Conservation (phyloP, 2,888 invertebrate genomes). For the Mellilla xanthometata region DNA sequence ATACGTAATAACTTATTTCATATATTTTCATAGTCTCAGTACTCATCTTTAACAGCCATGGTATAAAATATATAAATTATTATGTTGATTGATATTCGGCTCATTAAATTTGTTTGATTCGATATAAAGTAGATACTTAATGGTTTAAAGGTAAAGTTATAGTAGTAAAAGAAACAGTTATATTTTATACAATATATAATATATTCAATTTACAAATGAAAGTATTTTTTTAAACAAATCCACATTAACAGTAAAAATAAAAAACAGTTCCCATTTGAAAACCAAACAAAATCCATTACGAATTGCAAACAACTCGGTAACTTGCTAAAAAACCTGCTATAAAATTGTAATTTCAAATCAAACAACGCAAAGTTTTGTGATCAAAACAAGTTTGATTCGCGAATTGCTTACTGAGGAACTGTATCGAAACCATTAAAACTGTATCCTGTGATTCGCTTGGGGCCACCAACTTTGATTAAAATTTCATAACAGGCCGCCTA, state of each 20-base stretch:
- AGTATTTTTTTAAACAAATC: background rate
- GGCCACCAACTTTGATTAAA: slow-evolving; percentile 76
- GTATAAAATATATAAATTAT: too few relatives aligned
- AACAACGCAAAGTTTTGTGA: slow-evolving; percentile 32
- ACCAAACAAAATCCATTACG: slow-evolving; percentile 19
- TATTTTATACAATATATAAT: too few relatives aligned
- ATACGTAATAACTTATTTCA: too few relatives aligned
- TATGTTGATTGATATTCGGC: too few relatives aligned
- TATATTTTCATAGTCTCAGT: too few relatives aligned
- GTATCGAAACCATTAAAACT: slow-evolving; percentile 40
- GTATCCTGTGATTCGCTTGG: slow-evolving; percentile 55
- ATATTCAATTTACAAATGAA: too few relatives aligned
- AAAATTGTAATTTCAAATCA: slow-evolving; percentile 31
- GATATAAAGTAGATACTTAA: too few relatives aligned
- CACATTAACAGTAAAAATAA: slow-evolving; percentile 31
- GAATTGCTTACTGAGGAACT: slow-evolving; percentile 43
- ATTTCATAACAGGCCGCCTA: slow-evolving; percentile 71
- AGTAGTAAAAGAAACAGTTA: too few relatives aligned
- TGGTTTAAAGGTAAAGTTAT: too few relatives aligned
- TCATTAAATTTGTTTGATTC: too few relatives aligned
- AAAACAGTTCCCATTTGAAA: slow-evolving; percentile 36
- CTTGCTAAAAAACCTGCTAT: slow-evolving; percentile 25
- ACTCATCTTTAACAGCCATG: too few relatives aligned
- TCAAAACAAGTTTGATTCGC: slow-evolving; percentile 33
- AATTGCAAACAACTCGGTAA: slow-evolving; percentile 27